phyloP scores from a whole-genome alignment of 2,797 vertebrate species.

The Holocentrus rufus region DNA sequence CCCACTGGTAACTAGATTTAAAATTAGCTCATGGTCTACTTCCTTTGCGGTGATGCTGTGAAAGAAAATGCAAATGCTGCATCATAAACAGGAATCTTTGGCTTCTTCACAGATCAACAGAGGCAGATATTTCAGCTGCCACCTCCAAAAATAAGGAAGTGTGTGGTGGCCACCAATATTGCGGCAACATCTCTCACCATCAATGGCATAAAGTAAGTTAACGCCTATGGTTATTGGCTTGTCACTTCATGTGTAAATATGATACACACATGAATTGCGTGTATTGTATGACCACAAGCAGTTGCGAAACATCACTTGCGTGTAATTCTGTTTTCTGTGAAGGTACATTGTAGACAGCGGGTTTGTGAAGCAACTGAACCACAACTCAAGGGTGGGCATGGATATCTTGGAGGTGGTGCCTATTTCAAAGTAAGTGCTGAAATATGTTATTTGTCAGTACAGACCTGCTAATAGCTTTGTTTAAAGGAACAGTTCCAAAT shows the following conservation, averaged over 20 bases:
- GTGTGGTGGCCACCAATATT: slow-evolving; percentile 96
- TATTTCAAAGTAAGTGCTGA: slow-evolving; percentile 92
- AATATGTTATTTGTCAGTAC: background rate
- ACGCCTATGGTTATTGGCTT: background rate
- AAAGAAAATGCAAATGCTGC: background rate
- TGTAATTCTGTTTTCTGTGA: slow-evolving; percentile 8
- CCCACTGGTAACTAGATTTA: slow-evolving; percentile 87
- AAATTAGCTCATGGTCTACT: background rate
- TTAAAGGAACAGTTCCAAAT: background rate
- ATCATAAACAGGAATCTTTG: background rate
- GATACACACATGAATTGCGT: background rate
- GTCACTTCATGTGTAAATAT: background rate
- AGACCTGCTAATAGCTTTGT: background rate
- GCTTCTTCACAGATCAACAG: slow-evolving; percentile 88
- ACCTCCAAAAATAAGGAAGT: slow-evolving; percentile 91
- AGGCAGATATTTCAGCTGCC: slow-evolving; percentile 94
- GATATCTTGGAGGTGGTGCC: slow-evolving; percentile 96
- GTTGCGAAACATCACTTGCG: no score
- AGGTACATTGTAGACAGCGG: slow-evolving; percentile 97
- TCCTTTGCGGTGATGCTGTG: background rate
- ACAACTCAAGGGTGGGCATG: slow-evolving; percentile 93
- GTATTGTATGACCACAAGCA: background rate
- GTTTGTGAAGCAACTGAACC: slow-evolving; percentile 97
- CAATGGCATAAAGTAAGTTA: slow-evolving; percentile 90
- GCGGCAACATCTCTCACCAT: slow-evolving; percentile 98